These are phyloP conservation scores for Drosophila serrata DNA, from an alignment of 1,140 invertebrate species.

Conservation along the genomic window DNA sequence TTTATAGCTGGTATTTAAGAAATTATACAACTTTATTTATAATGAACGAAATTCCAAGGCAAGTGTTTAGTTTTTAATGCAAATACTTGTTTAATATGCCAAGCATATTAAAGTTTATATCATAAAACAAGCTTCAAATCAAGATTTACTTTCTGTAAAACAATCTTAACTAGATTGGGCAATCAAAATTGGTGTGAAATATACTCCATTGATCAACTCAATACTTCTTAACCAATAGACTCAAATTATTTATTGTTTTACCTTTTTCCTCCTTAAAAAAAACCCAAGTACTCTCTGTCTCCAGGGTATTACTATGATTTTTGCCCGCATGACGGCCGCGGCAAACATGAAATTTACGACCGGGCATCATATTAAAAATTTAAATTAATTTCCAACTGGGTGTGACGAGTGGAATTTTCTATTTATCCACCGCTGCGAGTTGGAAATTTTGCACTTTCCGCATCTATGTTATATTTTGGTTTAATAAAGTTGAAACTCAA, in stretches of 20 bases:
- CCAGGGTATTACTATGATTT: conserved; percentile 32
- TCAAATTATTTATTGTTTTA: not conserved
- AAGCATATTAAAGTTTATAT: too few species aligned
- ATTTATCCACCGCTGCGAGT: conserved; percentile 63
- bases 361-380: conserved; percentile 71
- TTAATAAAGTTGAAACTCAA: conserved; percentile 83
- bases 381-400: conserved; percentile 75
- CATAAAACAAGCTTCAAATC: not conserved
- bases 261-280: not conserved
- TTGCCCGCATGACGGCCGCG: conserved; percentile 15
- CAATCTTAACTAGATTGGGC: not conserved
- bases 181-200: not conserved
- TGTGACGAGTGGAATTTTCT: conserved; percentile 45
- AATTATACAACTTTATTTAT: not conserved
- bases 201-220: not conserved
- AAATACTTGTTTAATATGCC: not conserved
- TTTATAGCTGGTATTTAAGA: too few species aligned
- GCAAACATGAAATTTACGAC: conserved; percentile 64
- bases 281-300: not conserved
- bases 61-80: not conserved
- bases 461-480: conserved; percentile 43
- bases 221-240: not conserved
- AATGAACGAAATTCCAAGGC: not conserved
- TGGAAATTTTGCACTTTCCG: conserved; percentile 57
- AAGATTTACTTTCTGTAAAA: not conserved